A percentile compares a stretch with the other conserved stretches of the same genome.
Evolutionary conservation across 2,888 invertebrate genomes (phyloP).

Genomic region (Megamerina dolium): DNA sequence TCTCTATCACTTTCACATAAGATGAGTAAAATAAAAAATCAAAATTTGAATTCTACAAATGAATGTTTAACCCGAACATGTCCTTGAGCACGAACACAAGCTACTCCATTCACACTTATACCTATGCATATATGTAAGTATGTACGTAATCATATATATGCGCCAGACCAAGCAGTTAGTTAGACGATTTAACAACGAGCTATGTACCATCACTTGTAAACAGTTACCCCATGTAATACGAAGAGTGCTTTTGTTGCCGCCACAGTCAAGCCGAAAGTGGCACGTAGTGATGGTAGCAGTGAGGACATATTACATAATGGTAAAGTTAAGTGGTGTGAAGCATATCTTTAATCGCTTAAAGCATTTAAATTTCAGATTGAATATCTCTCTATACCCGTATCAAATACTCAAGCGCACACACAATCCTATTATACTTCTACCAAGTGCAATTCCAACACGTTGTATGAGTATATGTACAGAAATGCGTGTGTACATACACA

Average conservation of each 20-base stretch:
- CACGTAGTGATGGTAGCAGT: constrained; percentile 18
- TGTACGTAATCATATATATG: too few relatives aligned
- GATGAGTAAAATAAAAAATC: too few relatives aligned
- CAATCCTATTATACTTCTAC: too few relatives aligned
- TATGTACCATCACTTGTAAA: too few relatives aligned
- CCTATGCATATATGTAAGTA: background rate
- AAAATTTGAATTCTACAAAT: too few relatives aligned
- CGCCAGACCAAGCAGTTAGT: too few relatives aligned
- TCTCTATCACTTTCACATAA: too few relatives aligned
- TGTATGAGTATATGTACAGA: background rate
- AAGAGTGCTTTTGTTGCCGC: constrained; percentile 3
- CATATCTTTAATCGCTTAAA: constrained; percentile 41
- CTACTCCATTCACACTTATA: background rate
- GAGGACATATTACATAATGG: constrained; percentile 7
- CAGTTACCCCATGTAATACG: background rate
- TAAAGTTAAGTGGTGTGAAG: constrained; percentile 42
- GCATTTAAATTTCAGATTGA: constrained; percentile 41
- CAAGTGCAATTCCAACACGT: too few relatives aligned
- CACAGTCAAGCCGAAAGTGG: constrained; percentile 19
- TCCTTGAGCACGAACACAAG: constrained; percentile 27
- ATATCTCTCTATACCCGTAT: constrained; percentile 32
- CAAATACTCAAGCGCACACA: constrained; percentile 12
- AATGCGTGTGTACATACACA: background rate
- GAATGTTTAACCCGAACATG: constrained; percentile 16
- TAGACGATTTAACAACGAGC: too few relatives aligned